phyloP scores from a whole-genome alignment of 2,113 vertebrate species.

The Hippocampus mohnikei region DNA sequence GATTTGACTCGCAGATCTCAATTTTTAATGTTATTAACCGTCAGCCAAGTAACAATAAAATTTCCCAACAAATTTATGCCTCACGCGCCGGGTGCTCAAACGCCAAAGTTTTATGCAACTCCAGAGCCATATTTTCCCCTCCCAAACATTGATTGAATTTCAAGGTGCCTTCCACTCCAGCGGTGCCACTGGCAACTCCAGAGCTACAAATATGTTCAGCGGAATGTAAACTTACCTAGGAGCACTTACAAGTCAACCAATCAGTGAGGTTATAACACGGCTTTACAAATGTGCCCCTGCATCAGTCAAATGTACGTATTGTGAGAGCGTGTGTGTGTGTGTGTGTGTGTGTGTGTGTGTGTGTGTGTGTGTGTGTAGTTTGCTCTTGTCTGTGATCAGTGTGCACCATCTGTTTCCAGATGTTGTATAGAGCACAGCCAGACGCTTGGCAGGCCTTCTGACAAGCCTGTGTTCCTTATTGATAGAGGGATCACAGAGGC shows the following conservation, averaged over 20 bases:
- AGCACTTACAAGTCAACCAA: not conserved
- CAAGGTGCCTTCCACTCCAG: not conserved
- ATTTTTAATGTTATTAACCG: not conserved
- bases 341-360: constrained; percentile 6
- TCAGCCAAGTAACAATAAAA: not conserved
- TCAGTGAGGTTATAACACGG: constrained; percentile 4
- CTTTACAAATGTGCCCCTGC: constrained; percentile 34
- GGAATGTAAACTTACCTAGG: not conserved
- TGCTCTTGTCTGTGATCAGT: constrained; percentile 33
- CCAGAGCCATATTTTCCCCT: not conserved
- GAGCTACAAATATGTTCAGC: not conserved
- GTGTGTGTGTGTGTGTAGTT: not conserved
- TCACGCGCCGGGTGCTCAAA: not conserved
- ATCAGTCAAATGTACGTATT: constrained; percentile 23
- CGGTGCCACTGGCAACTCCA: not conserved
- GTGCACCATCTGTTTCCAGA: constrained; percentile 70
- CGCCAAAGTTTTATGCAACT: not conserved
- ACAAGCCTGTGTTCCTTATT: constrained; percentile 66
- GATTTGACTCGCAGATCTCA: not conserved
- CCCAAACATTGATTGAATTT: not conserved
- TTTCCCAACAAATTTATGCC: not conserved
- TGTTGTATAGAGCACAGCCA: constrained; percentile 63
- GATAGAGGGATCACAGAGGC: constrained; percentile 67
- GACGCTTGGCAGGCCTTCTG: constrained; percentile 70
- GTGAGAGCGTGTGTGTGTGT: constrained; percentile 16